Conservation (phyloP, 1,140 invertebrate species). For the Ceratina japonica region DNA sequence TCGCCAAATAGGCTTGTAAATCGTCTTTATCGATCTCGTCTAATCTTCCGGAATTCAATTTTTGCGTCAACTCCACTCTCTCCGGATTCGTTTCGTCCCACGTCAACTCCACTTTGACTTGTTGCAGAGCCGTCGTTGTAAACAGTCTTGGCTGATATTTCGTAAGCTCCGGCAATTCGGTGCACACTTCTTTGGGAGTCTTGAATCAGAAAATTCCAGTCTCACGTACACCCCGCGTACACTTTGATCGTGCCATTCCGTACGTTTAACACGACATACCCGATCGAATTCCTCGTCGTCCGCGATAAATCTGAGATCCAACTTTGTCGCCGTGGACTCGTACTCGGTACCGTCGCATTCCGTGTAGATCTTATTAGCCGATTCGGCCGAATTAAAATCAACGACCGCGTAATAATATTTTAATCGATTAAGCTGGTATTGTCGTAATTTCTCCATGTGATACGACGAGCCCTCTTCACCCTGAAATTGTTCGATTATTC, state of each 20-base stretch:
- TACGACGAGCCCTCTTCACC: conserved; percentile 84
- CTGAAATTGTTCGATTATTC: conserved; percentile 56
- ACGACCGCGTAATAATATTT: conserved; percentile 98
- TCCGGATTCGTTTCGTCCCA: conserved; percentile 97
- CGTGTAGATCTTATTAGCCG: conserved; percentile 94
- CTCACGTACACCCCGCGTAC: conserved; percentile 17
- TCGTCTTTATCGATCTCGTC: conserved; percentile 86
- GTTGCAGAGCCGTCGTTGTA: conserved; percentile 93
- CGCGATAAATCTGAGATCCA: conserved; percentile 97
- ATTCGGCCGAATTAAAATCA: conserved; percentile 89
- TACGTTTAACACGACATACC: no score
- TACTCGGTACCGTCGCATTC: conserved; percentile 98
- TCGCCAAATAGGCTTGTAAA: conserved; percentile 89
- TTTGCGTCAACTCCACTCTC: conserved; percentile 84
- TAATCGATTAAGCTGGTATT: conserved; percentile 96
- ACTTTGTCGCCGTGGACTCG: conserved; percentile 92
- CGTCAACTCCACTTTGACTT: conserved; percentile 94
- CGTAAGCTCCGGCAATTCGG: conserved; percentile 85
- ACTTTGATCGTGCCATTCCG: no score
- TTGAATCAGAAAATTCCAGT: conserved; percentile 71
- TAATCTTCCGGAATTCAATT: conserved; percentile 82
- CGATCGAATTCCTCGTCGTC: conserved; percentile 95
- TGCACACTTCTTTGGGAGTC: conserved; percentile 88
- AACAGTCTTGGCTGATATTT: conserved; percentile 94
- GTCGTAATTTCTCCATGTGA: conserved; percentile 93